Evolutionary conservation across 2,888 invertebrate genomes (phyloP), one percentile per base, ranked within the genome.

Genomic region (Steinernema scapterisci): DNA sequence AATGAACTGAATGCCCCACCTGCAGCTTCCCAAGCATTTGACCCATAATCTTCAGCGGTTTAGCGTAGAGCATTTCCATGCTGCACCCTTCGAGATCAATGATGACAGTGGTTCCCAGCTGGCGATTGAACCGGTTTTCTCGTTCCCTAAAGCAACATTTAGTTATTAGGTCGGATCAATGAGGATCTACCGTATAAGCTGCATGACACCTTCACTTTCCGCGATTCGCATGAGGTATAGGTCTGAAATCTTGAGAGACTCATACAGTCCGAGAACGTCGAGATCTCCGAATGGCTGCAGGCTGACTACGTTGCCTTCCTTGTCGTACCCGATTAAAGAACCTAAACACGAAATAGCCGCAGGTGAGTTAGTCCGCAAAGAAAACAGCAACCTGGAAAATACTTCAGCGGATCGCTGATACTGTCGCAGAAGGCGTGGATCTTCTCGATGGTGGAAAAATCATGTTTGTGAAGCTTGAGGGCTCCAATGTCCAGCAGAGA

Each of bases 201-300:
- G 79, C 84, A 84, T 83, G 46, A 85, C 84, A 23, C 84, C 85
- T 70, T 85, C 84, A 63, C 83, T 83, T 72, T 85, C 85, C 5
- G 84, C 83, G 44, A 85, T 85, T 56, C 85, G 73, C 82, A 82
- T 82, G 25, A 78, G 43, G 73, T 81, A 85, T 25, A 85, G 75
- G 75, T 85, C 85, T n/a, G 78, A 76, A 13, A 79, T 76, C 45
- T 70, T 77, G 43, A 72, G 48, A 11, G 75, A 44, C 44, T 38
- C 25, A 45, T 79, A n/a, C 16, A 79, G 44, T 6, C 75, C 76
- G 25, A 73, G 71, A 21, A 1, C 71, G 72, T 85, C 85, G 16
- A 84, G 70, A 48, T 78, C 76, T 0, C 85, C 85, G 23, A 85
- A 78, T 76, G 81, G 79, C 78, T 85, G 85, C 2, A 85, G 75